Evolutionary conservation across 2,113 vertebrate species (phyloP).

Genomic region (Bos javanicus): DNA sequence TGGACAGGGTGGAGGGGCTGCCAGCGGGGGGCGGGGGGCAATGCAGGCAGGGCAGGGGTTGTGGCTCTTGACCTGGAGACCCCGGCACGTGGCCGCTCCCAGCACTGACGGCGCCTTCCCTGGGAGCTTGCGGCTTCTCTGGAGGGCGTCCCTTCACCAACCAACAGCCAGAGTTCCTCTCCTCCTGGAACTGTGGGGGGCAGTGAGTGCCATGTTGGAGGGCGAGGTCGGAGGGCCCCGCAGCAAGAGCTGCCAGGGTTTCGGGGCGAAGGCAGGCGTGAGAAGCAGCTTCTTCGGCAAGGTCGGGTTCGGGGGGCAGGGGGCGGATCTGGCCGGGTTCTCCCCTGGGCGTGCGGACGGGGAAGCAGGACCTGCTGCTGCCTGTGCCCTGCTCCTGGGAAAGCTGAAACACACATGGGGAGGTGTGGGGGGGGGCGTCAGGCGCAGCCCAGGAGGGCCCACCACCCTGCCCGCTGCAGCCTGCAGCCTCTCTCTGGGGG

Average conservation of each 20-base stretch:
- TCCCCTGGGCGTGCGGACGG: neutral
- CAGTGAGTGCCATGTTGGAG: neutral
- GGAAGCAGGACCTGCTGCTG: neutral
- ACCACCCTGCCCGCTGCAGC: rapidly evolving
- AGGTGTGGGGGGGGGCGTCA: rapidly evolving
- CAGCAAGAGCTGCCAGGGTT: rapidly evolving
- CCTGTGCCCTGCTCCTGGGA: neutral
- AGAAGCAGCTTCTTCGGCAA: neutral
- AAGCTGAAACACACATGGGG: neutral
- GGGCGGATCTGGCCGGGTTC: neutral
- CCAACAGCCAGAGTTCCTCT: neutral
- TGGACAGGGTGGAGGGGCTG: neutral
- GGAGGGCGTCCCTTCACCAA: neutral
- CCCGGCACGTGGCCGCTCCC: neutral
- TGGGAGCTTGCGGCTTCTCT: neutral
- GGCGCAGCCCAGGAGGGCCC: neutral
- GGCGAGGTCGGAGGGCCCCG: neutral
- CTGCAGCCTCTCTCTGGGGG: neutral
- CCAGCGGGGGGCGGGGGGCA: neutral
- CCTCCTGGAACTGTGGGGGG: neutral
- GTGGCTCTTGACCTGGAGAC: neutral
- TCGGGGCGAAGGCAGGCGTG: neutral
- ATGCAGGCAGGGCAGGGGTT: neutral
- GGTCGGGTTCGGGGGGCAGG: neutral
- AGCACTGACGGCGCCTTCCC: neutral